Percentiles rank a stretch among this genome's conserved stretches.
phyloP scores from a whole-genome alignment of 2,113 vertebrate genomes.

The Sceloporus undulatus region DNA sequence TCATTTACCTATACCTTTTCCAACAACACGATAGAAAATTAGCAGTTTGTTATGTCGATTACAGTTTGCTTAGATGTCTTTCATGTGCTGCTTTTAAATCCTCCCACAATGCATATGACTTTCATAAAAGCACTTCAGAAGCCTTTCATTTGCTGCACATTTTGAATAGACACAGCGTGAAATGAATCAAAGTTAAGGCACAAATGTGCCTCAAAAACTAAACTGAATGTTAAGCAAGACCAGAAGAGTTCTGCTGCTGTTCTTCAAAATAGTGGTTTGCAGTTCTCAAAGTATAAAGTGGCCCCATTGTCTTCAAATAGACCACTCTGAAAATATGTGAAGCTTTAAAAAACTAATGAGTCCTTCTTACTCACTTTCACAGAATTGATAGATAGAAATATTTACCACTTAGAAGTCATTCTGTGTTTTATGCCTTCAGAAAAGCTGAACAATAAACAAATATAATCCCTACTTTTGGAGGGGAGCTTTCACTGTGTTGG shows the following conservation, averaged over 20 bases:
- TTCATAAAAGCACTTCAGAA: not conserved
- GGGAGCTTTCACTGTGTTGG: no score
- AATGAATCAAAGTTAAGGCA: constrained; percentile 3
- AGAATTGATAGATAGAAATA: no score
- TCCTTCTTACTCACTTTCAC: no score
- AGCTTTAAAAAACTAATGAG: not conserved
- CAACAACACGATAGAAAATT: constrained; percentile 16
- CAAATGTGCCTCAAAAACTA: not conserved
- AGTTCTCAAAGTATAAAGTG: not conserved
- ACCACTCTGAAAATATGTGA: not conserved
- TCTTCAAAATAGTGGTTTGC: not conserved
- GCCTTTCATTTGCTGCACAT: not conserved
- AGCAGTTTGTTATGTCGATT: not conserved
- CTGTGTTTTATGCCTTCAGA: no score
- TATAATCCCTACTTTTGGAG: no score
- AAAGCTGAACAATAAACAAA: no score
- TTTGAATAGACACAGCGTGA: not conserved
- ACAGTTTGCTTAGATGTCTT: not conserved
- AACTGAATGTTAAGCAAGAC: not conserved
- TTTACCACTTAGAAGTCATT: no score
- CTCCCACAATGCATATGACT: not conserved
- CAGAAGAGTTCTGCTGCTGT: not conserved
- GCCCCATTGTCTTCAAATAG: not conserved
- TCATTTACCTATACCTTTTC: constrained; percentile 11
- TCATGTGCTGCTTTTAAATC: not conserved